Base-by-base conservation (phyloP, 2,888 invertebrate species). In the Drosophila fulvimacula region DNA sequence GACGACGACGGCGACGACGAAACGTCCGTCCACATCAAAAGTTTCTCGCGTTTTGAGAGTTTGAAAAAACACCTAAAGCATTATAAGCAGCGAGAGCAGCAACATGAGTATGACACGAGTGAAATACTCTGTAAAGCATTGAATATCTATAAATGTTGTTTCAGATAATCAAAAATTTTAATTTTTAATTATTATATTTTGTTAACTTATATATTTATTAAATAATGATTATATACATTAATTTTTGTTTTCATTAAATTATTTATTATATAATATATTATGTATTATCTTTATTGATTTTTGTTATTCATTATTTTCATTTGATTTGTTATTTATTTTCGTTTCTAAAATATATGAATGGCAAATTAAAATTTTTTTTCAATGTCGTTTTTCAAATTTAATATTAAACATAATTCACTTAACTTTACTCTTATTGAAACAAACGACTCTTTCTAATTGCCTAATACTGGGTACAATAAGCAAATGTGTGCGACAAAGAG, bases 1-100 rank as follows among this genome's bases (percentile, higher is more conserved):
- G 73, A 77, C 76, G 69, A 60, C 73, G 52, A 64, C 73, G 53
- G 67, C 71, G 60, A 32, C 55, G 64, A 63, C 74, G 64, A 17
- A 36, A 77, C 76, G 76, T 77, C 76, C 76, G 78, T 66, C 65
- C 78, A 66, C 78, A 63, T 57, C 76, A 77, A 76, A 77, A 77
- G 76, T 70, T 42, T 77, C 78, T 77, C 77, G 78, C 76, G 76
- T 55, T 77, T 77, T 76, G 78, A 66, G 63, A 70, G 70, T 44
- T 69, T 49, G 69, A 63, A 73, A 36, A 46, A 65, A 53, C 60
- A 63, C 48, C 19, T 53, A 65, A 53, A 60, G 65, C 56, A 59
- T 65, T 27, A 59, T 42, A 59, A 53, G 34, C 56, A 73, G 21
- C 13, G 24, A 42, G 59, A 32, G 13, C 9, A 17, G n/a, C 1